Percentiles rank a stretch among this genome's conserved stretches.
Evolutionary conservation across 2,797 vertebrate species (phyloP).

Genomic region (Hippocampus kuda): DNA sequence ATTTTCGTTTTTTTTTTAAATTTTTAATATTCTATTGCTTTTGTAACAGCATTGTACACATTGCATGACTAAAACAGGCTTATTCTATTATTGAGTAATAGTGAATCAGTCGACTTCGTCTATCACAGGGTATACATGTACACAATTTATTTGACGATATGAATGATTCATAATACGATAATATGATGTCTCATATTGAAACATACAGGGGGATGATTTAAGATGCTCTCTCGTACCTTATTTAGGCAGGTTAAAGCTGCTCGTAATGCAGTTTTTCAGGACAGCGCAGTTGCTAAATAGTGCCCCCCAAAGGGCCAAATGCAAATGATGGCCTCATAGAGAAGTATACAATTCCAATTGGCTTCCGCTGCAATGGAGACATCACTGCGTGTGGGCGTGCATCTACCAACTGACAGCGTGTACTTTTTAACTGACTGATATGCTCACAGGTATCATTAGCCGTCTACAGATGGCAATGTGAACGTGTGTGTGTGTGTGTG

Average conservation of each 20-base stretch:
- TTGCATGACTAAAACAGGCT: neutral
- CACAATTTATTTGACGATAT: conserved; percentile 38
- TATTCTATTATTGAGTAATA: conserved; percentile 12
- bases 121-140: conserved; percentile 37
- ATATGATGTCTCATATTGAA: conserved; percentile 34
- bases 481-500: conserved; percentile 17
- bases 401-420: conserved; percentile 53
- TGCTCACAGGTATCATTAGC: conserved; percentile 64
- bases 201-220: conserved; percentile 20
- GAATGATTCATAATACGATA: conserved; percentile 52
- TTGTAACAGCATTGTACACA: neutral
- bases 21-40: neutral
- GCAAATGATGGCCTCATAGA: conserved; percentile 18
- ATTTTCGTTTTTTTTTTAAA: too few relatives aligned
- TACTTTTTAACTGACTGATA: conserved; percentile 56
- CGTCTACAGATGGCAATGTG: conserved; percentile 54
- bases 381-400: conserved; percentile 46
- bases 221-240: conserved; percentile 12
- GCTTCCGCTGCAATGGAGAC: conserved; percentile 44
- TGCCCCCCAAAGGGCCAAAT: conserved; percentile 18
- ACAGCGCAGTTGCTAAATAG: conserved; percentile 20
- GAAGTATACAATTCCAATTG: neutral
- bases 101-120: conserved; percentile 26
- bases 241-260: conserved; percentile 26
- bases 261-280: conserved; percentile 9